Conservation (phyloP, 2,797 vertebrate species). For the Esox masquinongy region DNA sequence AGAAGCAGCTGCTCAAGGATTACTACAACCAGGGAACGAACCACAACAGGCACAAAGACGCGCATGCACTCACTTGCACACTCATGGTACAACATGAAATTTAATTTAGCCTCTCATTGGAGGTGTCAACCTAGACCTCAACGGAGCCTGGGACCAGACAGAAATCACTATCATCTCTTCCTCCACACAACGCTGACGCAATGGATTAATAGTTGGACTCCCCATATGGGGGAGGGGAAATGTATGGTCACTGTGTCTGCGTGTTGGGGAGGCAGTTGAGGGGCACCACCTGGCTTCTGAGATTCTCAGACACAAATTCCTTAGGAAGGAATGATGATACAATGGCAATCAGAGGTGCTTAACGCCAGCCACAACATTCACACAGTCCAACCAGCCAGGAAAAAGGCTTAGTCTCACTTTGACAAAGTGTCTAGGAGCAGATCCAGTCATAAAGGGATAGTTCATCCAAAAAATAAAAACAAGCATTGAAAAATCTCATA, state of each 20-base stretch:
- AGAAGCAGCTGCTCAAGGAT: constrained; percentile 56
- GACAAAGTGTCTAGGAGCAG: not conserved
- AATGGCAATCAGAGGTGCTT: not conserved
- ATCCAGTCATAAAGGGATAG: not conserved
- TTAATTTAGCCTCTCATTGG: constrained; percentile 44
- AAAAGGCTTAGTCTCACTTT: not conserved
- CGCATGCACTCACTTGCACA: constrained; percentile 34
- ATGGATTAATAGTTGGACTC: constrained; percentile 70
- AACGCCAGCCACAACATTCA: not conserved
- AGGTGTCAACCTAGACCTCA: constrained; percentile 70
- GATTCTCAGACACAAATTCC: constrained; percentile 64
- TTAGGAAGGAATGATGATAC: constrained; percentile 17
- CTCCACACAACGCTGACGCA: constrained; percentile 71
- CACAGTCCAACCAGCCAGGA: not conserved
- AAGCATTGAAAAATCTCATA: not conserved
- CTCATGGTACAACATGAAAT: constrained; percentile 30
- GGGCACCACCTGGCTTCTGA: constrained; percentile 70
- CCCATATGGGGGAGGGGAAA: constrained; percentile 39
- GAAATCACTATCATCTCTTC: constrained; percentile 58
- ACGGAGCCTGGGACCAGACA: constrained; percentile 73
- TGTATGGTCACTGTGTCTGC: constrained; percentile 22
- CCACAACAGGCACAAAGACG: constrained; percentile 51
- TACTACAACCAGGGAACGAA: constrained; percentile 40
- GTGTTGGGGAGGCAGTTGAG: constrained; percentile 48
- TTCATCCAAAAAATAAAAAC: not conserved